phyloP scores from a whole-genome alignment of 2,797 vertebrate genomes.

The Micrastur ruficollis region DNA sequence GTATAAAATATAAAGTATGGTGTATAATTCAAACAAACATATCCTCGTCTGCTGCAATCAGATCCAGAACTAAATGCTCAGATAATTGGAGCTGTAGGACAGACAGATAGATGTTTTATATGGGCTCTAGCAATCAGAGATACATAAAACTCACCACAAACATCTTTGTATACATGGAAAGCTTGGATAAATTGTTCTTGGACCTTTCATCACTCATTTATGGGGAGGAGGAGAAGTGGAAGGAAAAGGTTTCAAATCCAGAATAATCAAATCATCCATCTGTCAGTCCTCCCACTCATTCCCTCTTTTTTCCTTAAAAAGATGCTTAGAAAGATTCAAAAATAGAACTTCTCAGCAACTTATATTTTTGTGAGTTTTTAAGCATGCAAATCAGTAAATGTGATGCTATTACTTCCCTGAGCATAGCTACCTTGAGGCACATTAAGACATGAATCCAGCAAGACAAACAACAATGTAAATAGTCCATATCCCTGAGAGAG shows the following conservation, averaged over 20 bases:
- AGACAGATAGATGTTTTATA: neutral
- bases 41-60: neutral
- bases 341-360: neutral
- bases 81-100: neutral
- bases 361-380: neutral
- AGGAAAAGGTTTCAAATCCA: neutral
- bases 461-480: neutral
- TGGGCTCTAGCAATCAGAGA: neutral
- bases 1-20: neutral
- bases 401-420: neutral
- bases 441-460: neutral
- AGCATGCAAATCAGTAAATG: neutral
- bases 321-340: neutral
- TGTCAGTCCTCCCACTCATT: neutral
- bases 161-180: neutral
- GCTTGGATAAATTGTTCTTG: neutral
- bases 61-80: neutral
- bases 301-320: neutral
- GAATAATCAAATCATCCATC: neutral
- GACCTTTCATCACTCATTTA: neutral
- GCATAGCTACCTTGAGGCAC: neutral
- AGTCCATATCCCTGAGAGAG: neutral
- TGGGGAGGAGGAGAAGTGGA: neutral
- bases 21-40: neutral
- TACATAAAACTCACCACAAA: neutral